These are phyloP conservation scores for Drosophila pegasa DNA, from an alignment of 2,888 invertebrate genomes.

Conservation along the genomic window DNA sequence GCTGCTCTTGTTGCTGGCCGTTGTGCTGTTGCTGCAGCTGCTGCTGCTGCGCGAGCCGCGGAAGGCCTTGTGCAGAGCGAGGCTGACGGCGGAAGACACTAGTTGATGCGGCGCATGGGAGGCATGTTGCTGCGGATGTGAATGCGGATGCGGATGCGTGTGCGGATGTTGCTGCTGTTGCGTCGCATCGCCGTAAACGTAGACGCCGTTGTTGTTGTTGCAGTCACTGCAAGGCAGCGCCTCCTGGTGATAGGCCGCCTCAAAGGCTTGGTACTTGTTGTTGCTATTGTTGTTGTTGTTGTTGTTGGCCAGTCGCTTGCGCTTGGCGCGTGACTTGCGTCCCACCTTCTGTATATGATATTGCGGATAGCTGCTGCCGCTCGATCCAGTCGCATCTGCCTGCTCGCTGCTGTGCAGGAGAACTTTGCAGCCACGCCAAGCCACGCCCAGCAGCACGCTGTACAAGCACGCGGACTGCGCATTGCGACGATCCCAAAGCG, in stretches of 20 bases:
- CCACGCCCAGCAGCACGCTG: slow-evolving; percentile 84
- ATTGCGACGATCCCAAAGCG: slow-evolving; percentile 92
- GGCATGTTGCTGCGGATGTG: slow-evolving; percentile 41
- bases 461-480: slow-evolving; percentile 92
- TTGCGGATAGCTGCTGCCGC: slow-evolving; percentile 49
- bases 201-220: slow-evolving; percentile 66
- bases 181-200: slow-evolving; percentile 35
- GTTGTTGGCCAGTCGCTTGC: slow-evolving; percentile 69
- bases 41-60: slow-evolving; percentile 84
- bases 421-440: slow-evolving; percentile 76
- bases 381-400: slow-evolving; percentile 17
- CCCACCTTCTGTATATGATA: slow-evolving; percentile 79
- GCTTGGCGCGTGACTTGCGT: slow-evolving; percentile 84
- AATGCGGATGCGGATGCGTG: slow-evolving; percentile 9
- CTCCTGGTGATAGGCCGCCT: slow-evolving; percentile 58
- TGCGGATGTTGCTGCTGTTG: slow-evolving; percentile 79
- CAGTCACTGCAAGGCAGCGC: slow-evolving; percentile 61
- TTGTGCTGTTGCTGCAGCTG: slow-evolving; percentile 84
- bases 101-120: slow-evolving; percentile 61
- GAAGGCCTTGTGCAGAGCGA: slow-evolving; percentile 70
- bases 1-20: slow-evolving; percentile 85
- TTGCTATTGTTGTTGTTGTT: slow-evolving; percentile 35
- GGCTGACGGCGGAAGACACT: slow-evolving; percentile 73
- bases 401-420: slow-evolving; percentile 47
- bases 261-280: slow-evolving; percentile 46